A percentile compares a stretch with the other conserved stretches of the same genome.
Evolutionary conservation across 1,140 invertebrate species (phyloP).

Genomic region (Diploscapter pachys): DNA sequence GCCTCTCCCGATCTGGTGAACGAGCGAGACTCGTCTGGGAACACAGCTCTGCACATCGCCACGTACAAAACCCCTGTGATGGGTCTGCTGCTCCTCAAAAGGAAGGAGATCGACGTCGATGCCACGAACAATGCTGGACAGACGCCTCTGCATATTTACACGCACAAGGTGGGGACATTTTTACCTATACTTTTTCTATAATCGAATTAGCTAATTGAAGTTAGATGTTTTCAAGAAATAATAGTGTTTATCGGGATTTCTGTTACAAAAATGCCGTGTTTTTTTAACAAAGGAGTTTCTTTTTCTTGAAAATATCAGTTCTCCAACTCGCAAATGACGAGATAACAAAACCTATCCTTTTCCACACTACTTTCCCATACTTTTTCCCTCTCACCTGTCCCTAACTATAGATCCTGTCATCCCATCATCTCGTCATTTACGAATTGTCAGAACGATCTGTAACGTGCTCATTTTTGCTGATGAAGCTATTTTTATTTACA

Average conservation of each 20-base stretch:
- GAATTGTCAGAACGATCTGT: too few species aligned
- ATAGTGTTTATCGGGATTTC: background rate
- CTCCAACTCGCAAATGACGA: too few species aligned
- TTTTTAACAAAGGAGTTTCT: background rate
- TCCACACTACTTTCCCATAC: too few species aligned
- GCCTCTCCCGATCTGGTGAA: constrained; percentile 47
- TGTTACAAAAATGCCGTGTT: background rate
- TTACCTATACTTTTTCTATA: too few species aligned
- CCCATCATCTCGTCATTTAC: too few species aligned
- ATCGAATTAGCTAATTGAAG: too few species aligned
- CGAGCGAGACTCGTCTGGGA: constrained; percentile 53
- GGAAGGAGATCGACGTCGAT: constrained; percentile 51
- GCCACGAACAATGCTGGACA: constrained; percentile 56
- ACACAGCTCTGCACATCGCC: constrained; percentile 53
- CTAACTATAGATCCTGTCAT: too few species aligned
- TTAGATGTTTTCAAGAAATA: constrained; percentile 6
- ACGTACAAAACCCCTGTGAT: constrained; percentile 48
- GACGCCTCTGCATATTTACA: constrained; percentile 50
- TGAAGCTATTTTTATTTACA: too few species aligned
- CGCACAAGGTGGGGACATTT: constrained; percentile 25
- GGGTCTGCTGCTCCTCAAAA: constrained; percentile 46
- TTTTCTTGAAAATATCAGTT: too few species aligned
- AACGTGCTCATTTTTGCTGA: too few species aligned
- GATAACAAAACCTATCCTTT: too few species aligned
- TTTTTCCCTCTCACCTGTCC: too few species aligned